phyloP scores from a whole-genome alignment of 2,113 vertebrate genomes.

The Sardina pilchardus region DNA sequence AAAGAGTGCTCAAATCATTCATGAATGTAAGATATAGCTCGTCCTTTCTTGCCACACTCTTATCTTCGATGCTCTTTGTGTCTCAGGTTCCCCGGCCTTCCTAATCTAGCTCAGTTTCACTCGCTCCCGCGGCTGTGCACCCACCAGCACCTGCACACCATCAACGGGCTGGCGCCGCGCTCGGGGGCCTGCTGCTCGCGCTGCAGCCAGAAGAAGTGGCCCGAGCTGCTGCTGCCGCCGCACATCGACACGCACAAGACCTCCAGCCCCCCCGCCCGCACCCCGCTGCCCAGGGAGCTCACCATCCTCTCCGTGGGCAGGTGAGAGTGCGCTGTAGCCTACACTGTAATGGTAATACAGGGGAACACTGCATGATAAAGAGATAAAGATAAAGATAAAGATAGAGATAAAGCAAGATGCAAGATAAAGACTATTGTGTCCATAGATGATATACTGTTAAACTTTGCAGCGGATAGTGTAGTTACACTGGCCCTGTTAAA shows the following conservation, averaged over 20 bases:
- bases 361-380: neutral
- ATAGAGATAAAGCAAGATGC: too few species aligned
- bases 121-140: constrained; percentile 74
- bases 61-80: neutral
- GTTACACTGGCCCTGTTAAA: neutral
- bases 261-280: constrained; percentile 63
- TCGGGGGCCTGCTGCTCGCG: constrained; percentile 80
- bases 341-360: neutral
- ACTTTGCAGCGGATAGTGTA: neutral
- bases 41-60: neutral
- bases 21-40: too few species aligned
- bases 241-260: constrained; percentile 56
- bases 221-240: constrained; percentile 72
- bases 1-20: too few species aligned
- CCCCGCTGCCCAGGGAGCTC: constrained; percentile 74
- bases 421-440: too few species aligned
- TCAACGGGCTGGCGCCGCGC: constrained; percentile 79
- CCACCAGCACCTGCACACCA: constrained; percentile 90
- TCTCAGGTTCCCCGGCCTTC: constrained; percentile 65
- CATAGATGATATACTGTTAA: too few species aligned
- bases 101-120: constrained; percentile 70
- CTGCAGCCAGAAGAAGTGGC: constrained; percentile 92
- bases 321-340: constrained; percentile 61
- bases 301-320: constrained; percentile 89
- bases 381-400: too few species aligned